phyloP scores from a whole-genome alignment of 2,888 invertebrate genomes.

The Patella ulyssiponensis region DNA sequence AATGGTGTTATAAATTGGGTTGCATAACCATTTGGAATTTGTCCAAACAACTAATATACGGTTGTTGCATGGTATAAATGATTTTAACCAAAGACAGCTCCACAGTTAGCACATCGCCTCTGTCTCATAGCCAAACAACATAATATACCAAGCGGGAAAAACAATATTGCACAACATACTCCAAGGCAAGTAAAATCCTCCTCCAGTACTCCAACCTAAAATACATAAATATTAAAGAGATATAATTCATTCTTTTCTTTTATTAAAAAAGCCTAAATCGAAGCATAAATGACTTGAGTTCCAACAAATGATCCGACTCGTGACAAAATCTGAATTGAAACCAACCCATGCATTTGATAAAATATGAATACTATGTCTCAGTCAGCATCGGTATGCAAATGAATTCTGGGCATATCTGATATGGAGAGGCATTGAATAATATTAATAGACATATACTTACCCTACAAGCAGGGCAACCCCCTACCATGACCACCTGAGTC shows the following conservation, averaged over 20 bases:
- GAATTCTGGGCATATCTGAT: background rate
- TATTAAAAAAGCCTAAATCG: no score
- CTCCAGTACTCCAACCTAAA: slow-evolving; percentile 84
- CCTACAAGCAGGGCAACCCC: slow-evolving; percentile 90
- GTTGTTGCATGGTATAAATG: no score
- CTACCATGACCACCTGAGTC: slow-evolving; percentile 86
- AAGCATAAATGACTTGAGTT: no score
- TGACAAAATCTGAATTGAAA: no score
- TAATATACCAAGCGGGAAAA: slow-evolving; percentile 89
- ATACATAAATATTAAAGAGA: slow-evolving; percentile 10
- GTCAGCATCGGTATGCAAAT: background rate
- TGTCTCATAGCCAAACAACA: slow-evolving; percentile 89
- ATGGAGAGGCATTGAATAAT: background rate
- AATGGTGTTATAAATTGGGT: no score
- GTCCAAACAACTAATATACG: no score
- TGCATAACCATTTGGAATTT: no score
- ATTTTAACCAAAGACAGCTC: slow-evolving; percentile 81
- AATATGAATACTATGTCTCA: no score
- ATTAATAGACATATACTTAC: slow-evolving; percentile 72
- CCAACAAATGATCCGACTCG: no score
- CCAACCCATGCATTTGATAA: no score
- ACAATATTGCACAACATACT: slow-evolving; percentile 86
- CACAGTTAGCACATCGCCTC: slow-evolving; percentile 89
- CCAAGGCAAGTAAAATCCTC: slow-evolving; percentile 90
- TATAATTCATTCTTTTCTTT: no score